Conservation (phyloP, 1,140 invertebrate species). For the Eufriesea mexicana region DNA sequence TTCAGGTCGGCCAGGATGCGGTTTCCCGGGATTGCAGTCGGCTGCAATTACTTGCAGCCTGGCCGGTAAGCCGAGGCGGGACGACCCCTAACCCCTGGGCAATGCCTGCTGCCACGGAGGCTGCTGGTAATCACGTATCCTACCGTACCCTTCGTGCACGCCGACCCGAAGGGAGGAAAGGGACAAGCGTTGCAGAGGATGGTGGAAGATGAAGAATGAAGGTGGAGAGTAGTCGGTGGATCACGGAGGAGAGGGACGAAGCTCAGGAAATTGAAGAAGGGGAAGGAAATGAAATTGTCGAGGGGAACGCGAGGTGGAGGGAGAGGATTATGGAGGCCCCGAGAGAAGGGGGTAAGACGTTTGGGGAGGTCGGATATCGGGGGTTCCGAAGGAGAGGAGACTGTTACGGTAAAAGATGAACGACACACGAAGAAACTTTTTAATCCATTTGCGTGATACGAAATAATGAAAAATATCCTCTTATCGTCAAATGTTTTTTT, state of each 20-base stretch:
- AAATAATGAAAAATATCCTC: no score
- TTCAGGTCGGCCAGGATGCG: slow-evolving; percentile 59
- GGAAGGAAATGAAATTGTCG: slow-evolving; percentile 8
- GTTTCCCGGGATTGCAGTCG: slow-evolving; percentile 73
- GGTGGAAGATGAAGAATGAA: not conserved
- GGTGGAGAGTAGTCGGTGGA: not conserved
- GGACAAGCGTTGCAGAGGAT: slow-evolving; percentile 28
- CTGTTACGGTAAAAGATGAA: no score
- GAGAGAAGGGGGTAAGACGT: not conserved
- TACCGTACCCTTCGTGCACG: slow-evolving; percentile 69
- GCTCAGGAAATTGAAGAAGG: slow-evolving; percentile 10
- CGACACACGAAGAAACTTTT: no score
- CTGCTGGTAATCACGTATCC: slow-evolving; percentile 78
- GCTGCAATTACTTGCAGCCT: slow-evolving; percentile 76
- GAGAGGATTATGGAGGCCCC: no score
- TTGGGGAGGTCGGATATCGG: not conserved
- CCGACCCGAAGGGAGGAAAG: slow-evolving; percentile 28
- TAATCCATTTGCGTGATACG: no score
- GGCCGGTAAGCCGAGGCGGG: slow-evolving; percentile 75
- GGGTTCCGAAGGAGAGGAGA: no score
- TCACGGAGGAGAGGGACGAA: not conserved
- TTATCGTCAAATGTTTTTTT: no score
- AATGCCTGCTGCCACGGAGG: slow-evolving; percentile 72
- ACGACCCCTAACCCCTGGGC: slow-evolving; percentile 74
- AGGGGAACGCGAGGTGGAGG: not conserved